These are phyloP conservation scores for Cyphomyrus plagiostoma DNA, from an alignment of 2,113 vertebrate genomes.

Conservation along the genomic window DNA sequence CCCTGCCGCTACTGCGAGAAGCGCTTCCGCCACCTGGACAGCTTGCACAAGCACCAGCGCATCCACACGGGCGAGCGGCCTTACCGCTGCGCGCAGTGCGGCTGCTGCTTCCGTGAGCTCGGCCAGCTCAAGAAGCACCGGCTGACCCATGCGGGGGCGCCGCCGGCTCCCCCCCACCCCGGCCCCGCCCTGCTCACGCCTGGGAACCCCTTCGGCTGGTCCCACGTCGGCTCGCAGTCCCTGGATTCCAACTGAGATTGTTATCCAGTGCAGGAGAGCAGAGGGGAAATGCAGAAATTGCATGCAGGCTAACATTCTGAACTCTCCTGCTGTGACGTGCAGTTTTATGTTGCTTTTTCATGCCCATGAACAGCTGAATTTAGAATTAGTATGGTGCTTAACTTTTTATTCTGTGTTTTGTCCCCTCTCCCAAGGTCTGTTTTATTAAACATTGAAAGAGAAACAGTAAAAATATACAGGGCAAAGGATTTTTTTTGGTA, in stretches of 20 bases:
- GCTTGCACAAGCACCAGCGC: conserved; percentile 49
- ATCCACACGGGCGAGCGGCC: conserved; percentile 49
- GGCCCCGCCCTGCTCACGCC: conserved; percentile 27
- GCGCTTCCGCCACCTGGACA: conserved; percentile 48
- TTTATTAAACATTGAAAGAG: not conserved
- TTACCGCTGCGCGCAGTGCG: conserved; percentile 44
- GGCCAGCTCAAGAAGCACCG: conserved; percentile 49
- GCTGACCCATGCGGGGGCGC: conserved; percentile 40
- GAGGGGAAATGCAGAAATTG: not conserved
- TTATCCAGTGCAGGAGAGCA: not conserved
- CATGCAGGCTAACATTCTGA: not conserved
- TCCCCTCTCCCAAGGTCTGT: not conserved
- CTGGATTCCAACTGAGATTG: conserved; percentile 37
- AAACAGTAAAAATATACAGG: not conserved
- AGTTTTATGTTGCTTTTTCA: not conserved
- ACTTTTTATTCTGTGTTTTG: not conserved
- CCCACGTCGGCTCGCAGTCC: conserved; percentile 38
- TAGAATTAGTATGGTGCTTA: not conserved
- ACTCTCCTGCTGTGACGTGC: not conserved
- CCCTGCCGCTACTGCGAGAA: conserved; percentile 49
- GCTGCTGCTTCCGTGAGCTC: conserved; percentile 46
- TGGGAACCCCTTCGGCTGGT: conserved; percentile 34
- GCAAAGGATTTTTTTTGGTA: not conserved
- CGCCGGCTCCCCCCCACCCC: conserved; percentile 17
- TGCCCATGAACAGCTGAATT: not conserved